A percentile compares a stretch with the other conserved stretches of the same genome.
phyloP scores from a whole-genome alignment of 2,113 vertebrate species.

The Pollachius pollachius region DNA sequence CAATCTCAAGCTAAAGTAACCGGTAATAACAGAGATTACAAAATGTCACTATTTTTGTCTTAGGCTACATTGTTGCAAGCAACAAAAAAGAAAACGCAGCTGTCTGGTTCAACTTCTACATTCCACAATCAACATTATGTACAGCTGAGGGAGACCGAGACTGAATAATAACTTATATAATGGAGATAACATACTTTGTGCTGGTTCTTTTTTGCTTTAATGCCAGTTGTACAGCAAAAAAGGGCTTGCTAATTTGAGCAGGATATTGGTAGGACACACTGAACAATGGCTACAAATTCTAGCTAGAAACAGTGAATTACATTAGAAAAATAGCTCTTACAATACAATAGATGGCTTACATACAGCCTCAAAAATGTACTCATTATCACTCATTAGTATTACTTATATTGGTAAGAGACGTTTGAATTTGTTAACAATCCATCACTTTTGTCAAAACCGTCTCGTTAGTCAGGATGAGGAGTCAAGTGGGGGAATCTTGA shows the following conservation, averaged over 20 bases:
- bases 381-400: constrained; percentile 22
- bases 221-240: no score
- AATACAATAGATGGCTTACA: constrained; percentile 29
- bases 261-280: constrained; percentile 22
- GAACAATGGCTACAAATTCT: constrained; percentile 13
- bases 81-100: constrained; percentile 30
- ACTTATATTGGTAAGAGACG: background rate
- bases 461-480: background rate
- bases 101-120: constrained; percentile 10
- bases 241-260: no score
- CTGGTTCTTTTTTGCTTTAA: no score
- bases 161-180: no score
- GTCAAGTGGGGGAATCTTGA: background rate
- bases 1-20: no score
- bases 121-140: no score
- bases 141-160: no score
- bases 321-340: constrained; percentile 62
- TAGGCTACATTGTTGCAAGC: no score
- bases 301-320: constrained; percentile 13
- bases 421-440: background rate
- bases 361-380: constrained; percentile 36
- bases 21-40: no score
- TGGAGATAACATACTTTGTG: no score
- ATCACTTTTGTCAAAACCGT: constrained; percentile 23
- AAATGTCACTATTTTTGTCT: no score